Evolutionary conservation across 2,113 vertebrate genomes (phyloP), one percentile per base, ranked within the genome.

Genomic region (Haliaeetus leucogaster): DNA sequence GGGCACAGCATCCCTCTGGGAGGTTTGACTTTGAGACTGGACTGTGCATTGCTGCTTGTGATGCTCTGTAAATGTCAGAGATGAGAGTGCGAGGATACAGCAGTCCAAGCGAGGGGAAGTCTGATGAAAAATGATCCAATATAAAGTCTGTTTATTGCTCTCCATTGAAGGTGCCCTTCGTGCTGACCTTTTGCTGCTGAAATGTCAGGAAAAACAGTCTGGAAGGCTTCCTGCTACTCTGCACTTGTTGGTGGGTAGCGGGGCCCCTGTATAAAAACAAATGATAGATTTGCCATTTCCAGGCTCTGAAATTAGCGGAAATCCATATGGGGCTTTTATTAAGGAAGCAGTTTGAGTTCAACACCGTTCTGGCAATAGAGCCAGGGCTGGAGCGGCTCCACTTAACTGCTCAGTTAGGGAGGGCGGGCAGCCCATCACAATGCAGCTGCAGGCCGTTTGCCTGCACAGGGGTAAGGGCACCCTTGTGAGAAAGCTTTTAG

Each of bases 201-300:
- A 97, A 97, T 98, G 97, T 97, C 97, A 97, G 94, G 86, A 95
- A 92, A 79, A 97, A 53, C 5, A 85, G 77, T 81, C 76, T 94
- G 93, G 82, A 78, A 95, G 77, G 77, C 65, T 97, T 95, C 88
- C 82, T 2, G 1, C 74, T 76, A 21, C 76, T 74, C 43, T 1
- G 32, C 0, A 7, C 45, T 67, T 71, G 62, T 43, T 66, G 73
- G 59, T 90, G 89, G 87, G 55, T 45, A 96, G 92, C 1, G 0
- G 13, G 45, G 45, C 79, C 86, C 56, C 78, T 52, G 52, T 68
- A 2, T 85, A 81, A 82, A 82, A 89, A 13, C 90, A 67, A 58
- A 73, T 72, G 70, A 94, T 95, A 47, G 90, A 95, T 96, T 95
- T 97, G 91, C 93, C 93, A 85, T 96, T 97, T 96, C 25, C 72